Conservation (phyloP, 2,113 vertebrate species). For the Myrmophylax atrothorax region DNA sequence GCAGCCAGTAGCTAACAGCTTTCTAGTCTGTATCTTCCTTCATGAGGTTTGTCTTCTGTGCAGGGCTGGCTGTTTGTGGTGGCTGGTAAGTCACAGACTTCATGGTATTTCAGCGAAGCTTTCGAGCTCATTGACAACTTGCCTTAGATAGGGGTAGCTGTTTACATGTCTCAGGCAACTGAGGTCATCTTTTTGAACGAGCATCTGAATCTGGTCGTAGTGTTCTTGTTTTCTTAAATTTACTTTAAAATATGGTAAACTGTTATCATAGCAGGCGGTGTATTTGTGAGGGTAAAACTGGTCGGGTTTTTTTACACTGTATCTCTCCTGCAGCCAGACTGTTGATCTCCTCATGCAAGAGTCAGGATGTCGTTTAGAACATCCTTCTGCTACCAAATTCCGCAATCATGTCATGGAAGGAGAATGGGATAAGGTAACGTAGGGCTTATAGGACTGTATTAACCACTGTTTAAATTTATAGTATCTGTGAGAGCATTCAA, state of each 20-base stretch:
- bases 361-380: constrained; percentile 98
- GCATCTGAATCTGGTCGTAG: not conserved
- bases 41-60: constrained; percentile 21
- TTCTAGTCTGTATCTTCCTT: constrained; percentile 19
- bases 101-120: constrained; percentile 36
- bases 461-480: constrained; percentile 71
- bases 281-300: constrained; percentile 73
- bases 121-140: constrained; percentile 12
- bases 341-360: constrained; percentile 99
- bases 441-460: constrained; percentile 76
- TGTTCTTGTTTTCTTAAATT: constrained; percentile 15
- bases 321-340: constrained; percentile 94
- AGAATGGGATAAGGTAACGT: constrained; percentile 99
- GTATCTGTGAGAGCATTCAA: constrained; percentile 54
- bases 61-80: constrained; percentile 41
- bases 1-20: not conserved
- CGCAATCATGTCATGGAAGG: constrained; percentile 99
- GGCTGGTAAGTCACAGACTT: constrained; percentile 47
- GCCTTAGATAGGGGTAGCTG: not conserved
- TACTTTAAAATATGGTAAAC: constrained; percentile 26
- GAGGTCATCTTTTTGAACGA: not conserved
- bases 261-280: constrained; percentile 58
- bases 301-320: constrained; percentile 82
- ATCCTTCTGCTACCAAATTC: constrained; percentile 98
- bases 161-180: not conserved